phyloP scores from a whole-genome alignment of 2,888 invertebrate species.

The Antheraea assamensis region DNA sequence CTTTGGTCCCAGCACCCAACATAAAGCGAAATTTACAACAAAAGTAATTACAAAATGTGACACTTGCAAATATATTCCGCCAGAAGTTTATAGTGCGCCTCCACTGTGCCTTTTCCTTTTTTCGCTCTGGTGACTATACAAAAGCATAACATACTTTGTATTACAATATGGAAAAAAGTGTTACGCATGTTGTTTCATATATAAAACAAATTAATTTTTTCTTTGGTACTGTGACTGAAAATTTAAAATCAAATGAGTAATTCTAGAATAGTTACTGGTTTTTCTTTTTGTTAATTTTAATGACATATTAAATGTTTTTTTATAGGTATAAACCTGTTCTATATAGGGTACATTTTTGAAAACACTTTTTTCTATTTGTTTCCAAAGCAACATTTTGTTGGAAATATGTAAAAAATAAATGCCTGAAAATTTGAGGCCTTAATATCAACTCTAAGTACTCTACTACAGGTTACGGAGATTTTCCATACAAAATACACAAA shows the following conservation, averaged over 20 bases:
- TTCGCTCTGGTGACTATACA: slow-evolving; percentile 77
- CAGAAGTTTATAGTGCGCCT: slow-evolving; percentile 82
- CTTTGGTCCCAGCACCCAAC: slow-evolving; percentile 50
- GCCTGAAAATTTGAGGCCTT: no score
- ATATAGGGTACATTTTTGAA: no score
- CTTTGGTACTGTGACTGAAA: slow-evolving; percentile 60
- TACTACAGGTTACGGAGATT: no score
- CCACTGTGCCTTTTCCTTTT: slow-evolving; percentile 80
- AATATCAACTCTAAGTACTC: no score
- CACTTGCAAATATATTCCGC: slow-evolving; percentile 81
- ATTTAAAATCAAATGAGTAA: not conserved
- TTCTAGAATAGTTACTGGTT: no score
- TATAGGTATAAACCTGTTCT: no score
- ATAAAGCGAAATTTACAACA: slow-evolving; percentile 35
- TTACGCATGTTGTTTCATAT: slow-evolving; percentile 8
- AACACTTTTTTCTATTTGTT: no score
- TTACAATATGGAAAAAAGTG: slow-evolving; percentile 16
- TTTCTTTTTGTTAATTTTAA: no score
- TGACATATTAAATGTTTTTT: no score
- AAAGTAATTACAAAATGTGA: slow-evolving; percentile 62
- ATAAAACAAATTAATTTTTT: slow-evolving; percentile 38
- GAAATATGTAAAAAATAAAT: no score
- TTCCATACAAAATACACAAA: no score
- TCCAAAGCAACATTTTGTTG: no score
- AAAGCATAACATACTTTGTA: slow-evolving; percentile 11